These are phyloP conservation scores for Hylaea fasciaria DNA, from an alignment of 2,888 invertebrate species.

Conservation along the genomic window DNA sequence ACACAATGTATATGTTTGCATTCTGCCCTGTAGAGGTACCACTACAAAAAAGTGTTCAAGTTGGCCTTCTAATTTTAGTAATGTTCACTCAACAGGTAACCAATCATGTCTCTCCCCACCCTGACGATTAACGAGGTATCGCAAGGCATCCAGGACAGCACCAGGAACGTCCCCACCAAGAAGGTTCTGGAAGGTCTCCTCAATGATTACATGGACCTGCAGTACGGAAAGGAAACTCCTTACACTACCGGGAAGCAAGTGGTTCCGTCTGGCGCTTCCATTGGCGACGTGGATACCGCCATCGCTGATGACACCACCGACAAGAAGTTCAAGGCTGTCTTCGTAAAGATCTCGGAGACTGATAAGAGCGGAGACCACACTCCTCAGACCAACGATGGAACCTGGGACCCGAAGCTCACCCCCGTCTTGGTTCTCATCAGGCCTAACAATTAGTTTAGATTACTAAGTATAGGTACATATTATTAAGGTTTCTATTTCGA, in stretches of 20 bases:
- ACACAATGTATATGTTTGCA: too few species aligned
- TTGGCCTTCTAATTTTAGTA: too few species aligned
- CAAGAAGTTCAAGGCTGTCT: constrained; percentile 65
- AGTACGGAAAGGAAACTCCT: constrained; percentile 69
- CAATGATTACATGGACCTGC: constrained; percentile 76
- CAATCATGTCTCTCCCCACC: constrained; percentile 66
- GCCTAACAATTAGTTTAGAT: constrained; percentile 53
- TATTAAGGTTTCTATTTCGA: not conserved
- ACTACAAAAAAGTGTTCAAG: too few species aligned
- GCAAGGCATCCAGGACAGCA: constrained; percentile 59
- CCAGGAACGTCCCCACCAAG: constrained; percentile 56
- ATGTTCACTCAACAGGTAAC: constrained; percentile 39
- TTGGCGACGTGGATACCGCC: constrained; percentile 64
- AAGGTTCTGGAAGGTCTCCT: constrained; percentile 71
- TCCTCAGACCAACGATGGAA: constrained; percentile 63
- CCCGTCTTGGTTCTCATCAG: constrained; percentile 71
- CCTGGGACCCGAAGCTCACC: constrained; percentile 69
- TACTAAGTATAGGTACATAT: not conserved
- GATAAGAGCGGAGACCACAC: constrained; percentile 67
- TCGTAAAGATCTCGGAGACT: constrained; percentile 64
- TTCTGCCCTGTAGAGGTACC: too few species aligned
- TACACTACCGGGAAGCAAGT: constrained; percentile 76
- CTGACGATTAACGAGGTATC: constrained; percentile 66
- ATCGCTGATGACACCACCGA: constrained; percentile 55
- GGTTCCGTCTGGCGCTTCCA: constrained; percentile 59